Conservation (phyloP, 2,113 vertebrate genomes). For the Oreochromis tanganicae region DNA sequence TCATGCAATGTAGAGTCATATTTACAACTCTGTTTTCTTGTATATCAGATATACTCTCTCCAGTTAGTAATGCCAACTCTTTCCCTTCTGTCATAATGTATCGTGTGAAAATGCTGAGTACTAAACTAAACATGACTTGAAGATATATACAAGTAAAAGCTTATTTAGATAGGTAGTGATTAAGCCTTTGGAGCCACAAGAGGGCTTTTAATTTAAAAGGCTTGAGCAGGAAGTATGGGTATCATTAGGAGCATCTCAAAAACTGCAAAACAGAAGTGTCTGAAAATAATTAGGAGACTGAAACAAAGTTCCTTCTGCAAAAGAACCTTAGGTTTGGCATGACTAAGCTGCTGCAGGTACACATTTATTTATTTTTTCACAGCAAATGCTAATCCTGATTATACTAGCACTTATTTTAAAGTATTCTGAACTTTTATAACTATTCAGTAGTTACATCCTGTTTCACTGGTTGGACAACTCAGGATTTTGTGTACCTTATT, state of each 20-base stretch:
- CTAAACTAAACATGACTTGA: not conserved
- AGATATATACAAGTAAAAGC: constrained; percentile 12
- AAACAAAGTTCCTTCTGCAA: not conserved
- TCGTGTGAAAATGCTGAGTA: not conserved
- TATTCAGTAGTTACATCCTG: not conserved
- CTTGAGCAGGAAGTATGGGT: not conserved
- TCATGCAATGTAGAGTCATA: not conserved
- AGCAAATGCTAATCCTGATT: not conserved
- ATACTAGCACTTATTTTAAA: not conserved
- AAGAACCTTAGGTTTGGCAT: not conserved
- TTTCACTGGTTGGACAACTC: not conserved
- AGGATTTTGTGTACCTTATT: constrained; percentile 2
- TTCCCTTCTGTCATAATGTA: not conserved
- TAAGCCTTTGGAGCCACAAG: not conserved
- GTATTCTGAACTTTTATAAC: not conserved
- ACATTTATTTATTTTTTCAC: not conserved
- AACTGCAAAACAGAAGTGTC: not conserved
- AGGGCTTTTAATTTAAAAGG: constrained; percentile 15
- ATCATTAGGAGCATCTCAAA: not conserved
- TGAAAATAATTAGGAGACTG: not conserved
- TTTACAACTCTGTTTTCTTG: not conserved
- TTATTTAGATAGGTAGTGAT: not conserved
- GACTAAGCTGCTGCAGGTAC: not conserved
- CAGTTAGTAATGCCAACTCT: not conserved
- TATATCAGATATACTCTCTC: not conserved